Percentiles rank a stretch among this genome's conserved stretches.
phyloP scores from a whole-genome alignment of 1,140 invertebrate genomes.

The Aphaenogaster floridana region DNA sequence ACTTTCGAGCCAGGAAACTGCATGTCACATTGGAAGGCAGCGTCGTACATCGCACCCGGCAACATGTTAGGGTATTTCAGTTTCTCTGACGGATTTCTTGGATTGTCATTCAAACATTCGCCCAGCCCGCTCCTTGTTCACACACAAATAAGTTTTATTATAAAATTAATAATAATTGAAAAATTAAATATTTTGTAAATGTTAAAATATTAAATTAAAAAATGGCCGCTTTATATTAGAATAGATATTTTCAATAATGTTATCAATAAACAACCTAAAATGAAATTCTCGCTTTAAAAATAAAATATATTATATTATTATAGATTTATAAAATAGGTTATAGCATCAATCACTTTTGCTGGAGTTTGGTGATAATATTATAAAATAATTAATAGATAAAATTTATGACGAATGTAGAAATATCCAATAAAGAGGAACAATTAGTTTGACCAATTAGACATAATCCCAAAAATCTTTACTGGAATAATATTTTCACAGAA shows the following conservation, averaged over 20 bases:
- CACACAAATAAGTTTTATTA: background rate
- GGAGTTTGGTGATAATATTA: slow-evolving; percentile 12
- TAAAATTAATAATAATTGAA: background rate
- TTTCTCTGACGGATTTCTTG: slow-evolving; percentile 85
- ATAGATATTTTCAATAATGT: background rate
- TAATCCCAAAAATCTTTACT: slow-evolving; percentile 17
- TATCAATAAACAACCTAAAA: background rate
- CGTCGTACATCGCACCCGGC: slow-evolving; percentile 91
- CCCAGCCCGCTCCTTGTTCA: slow-evolving; percentile 88
- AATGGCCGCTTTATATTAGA: slow-evolving; percentile 16
- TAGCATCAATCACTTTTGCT: background rate
- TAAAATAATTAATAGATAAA: slow-evolving; percentile 1
- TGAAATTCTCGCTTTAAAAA: background rate
- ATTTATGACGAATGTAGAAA: slow-evolving; percentile 15
- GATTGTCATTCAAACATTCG: slow-evolving; percentile 90
- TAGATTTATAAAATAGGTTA: background rate
- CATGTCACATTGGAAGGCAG: slow-evolving; percentile 89
- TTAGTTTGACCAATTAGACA: background rate
- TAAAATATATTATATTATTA: background rate
- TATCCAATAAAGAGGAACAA: background rate
- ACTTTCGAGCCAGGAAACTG: slow-evolving; percentile 77
- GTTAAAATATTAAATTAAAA: background rate
- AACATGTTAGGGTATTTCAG: slow-evolving; percentile 88
- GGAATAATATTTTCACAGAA: slow-evolving; percentile 34
- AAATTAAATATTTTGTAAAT: background rate